phyloP scores from a whole-genome alignment of 1,140 invertebrate species.

The Arctopsyche grandis region DNA sequence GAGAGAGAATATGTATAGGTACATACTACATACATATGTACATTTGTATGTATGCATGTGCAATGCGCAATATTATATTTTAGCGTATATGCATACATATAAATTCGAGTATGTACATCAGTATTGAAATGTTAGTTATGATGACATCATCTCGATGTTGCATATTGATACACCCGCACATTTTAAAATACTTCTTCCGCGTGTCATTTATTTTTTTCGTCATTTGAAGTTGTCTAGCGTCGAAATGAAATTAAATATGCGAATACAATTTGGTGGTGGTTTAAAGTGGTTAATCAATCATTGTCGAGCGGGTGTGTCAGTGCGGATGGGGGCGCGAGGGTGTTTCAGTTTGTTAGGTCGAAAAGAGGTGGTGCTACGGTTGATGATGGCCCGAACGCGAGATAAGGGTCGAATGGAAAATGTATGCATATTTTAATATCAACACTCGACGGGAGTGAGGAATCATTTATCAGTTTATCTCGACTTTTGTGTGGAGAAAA shows the following conservation, averaged over 20 bases:
- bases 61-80: no score
- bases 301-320: conserved; percentile 38
- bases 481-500: neutral
- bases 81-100: no score
- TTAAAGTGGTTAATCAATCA: conserved; percentile 53
- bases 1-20: neutral
- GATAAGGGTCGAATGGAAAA: neutral
- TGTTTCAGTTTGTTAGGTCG: neutral
- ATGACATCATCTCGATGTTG: no score
- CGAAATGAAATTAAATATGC: conserved; percentile 54
- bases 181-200: no score
- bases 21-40: neutral
- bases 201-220: neutral
- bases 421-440: conserved; percentile 16
- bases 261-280: conserved; percentile 50
- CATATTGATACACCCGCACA: no score
- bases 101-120: no score
- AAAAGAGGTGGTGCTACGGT: conserved; percentile 1
- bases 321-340: conserved; percentile 34
- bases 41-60: no score
- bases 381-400: neutral
- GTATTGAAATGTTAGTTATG: no score
- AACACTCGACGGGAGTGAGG: neutral
- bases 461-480: neutral
- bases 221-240: neutral